These are phyloP conservation scores for Ariopsis seemanni DNA, from an alignment of 2,113 vertebrate genomes.

Conservation along the genomic window DNA sequence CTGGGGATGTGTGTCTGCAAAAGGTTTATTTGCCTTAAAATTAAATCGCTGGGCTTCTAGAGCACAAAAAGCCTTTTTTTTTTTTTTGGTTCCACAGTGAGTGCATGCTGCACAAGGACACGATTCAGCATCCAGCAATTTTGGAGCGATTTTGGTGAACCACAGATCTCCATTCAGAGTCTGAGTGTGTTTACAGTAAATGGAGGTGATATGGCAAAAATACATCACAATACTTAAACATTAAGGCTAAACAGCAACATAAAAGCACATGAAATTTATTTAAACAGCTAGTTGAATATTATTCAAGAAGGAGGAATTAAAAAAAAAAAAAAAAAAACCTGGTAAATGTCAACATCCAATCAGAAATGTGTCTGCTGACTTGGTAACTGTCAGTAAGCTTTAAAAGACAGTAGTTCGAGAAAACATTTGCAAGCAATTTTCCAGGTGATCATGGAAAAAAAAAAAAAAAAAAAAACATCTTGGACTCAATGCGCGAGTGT, in stretches of 20 bases:
- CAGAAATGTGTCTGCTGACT: background rate
- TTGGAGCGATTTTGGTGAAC: background rate
- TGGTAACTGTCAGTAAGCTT: background rate
- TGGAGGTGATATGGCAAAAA: background rate
- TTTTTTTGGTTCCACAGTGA: conserved; percentile 25
- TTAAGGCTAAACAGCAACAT: background rate
- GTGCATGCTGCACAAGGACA: conserved; percentile 39
- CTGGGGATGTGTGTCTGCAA: conserved; percentile 4
- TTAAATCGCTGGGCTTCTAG: conserved; percentile 36
- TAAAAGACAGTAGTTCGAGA: background rate
- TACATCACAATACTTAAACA: background rate
- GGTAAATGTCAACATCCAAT: background rate
- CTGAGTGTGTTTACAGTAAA: background rate
- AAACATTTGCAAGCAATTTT: background rate
- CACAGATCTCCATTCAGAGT: background rate
- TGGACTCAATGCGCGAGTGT: background rate
- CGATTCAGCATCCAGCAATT: conserved; percentile 35
- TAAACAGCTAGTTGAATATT: background rate
- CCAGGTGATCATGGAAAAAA: conserved; percentile 1
- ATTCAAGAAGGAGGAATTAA: background rate
- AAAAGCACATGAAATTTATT: background rate
- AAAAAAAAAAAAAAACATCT: background rate
- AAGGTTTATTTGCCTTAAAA: conserved; percentile 47
- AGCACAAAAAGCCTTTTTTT: conserved; percentile 33
- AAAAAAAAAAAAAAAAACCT: background rate